phyloP scores from a whole-genome alignment of 2,888 invertebrate species.

The Brachypalpus laphriformis region DNA sequence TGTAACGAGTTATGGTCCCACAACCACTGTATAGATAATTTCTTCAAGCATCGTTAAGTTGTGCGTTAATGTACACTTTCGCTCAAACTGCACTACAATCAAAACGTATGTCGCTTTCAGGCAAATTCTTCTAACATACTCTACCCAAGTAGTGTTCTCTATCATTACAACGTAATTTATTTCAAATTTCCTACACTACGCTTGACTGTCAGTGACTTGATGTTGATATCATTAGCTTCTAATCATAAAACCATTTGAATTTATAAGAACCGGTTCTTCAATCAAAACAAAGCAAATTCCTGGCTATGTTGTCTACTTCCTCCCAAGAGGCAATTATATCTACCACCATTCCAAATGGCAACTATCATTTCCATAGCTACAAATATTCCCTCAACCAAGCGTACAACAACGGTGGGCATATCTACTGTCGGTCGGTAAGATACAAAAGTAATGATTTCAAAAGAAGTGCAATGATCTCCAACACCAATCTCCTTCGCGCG shows the following conservation, averaged over 20 bases:
- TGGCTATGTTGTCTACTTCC: neutral
- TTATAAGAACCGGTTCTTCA: slow-evolving; percentile 27
- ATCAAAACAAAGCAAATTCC: slow-evolving; percentile 32
- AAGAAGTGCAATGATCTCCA: slow-evolving; percentile 60
- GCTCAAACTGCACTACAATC: neutral
- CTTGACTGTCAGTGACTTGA: neutral
- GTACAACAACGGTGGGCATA: neutral
- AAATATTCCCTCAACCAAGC: slow-evolving; percentile 9
- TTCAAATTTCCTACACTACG: neutral
- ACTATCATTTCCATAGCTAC: neutral
- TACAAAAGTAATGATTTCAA: slow-evolving; percentile 28
- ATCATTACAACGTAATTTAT: neutral
- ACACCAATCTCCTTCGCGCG: slow-evolving; percentile 17
- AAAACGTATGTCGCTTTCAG: neutral
- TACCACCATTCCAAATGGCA: slow-evolving; percentile 32
- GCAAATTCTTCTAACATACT: neutral
- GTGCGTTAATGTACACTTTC: too few species aligned
- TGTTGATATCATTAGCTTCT: slow-evolving; percentile 33
- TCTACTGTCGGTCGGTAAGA: slow-evolving; percentile 15
- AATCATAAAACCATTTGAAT: slow-evolving; percentile 39
- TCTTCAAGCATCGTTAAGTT: too few species aligned
- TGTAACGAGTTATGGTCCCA: too few species aligned
- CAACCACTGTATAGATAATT: too few species aligned
- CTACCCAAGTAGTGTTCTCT: neutral
- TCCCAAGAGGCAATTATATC: slow-evolving; percentile 31